Evolutionary conservation across 1,140 invertebrate genomes (phyloP), one percentile per base, ranked within the genome.

Genomic region (Phthorimaea operculella): DNA sequence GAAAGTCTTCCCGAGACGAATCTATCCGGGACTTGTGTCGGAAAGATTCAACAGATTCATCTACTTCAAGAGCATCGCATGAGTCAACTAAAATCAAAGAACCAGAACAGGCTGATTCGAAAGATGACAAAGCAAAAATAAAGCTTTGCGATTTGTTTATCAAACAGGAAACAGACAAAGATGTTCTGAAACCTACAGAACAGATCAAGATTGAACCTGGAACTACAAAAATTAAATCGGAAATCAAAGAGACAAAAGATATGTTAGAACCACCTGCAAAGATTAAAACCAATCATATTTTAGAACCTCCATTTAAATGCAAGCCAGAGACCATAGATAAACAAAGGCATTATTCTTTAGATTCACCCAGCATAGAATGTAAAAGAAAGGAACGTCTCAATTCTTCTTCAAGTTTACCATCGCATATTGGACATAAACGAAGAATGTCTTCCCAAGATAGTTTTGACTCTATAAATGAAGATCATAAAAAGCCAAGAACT

Each of bases 361-460:
- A 87, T 67, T 86, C 85, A n/a, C 78, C 81, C 12, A 79, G 67
- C 59, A 52, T 79, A 16, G 85, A 87, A 55, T 67, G 69, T 42
- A 87, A 87, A 74, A 62, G 87, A 39, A 88, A 88, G 75, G 88
- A 89, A 63, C 81, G 87, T 28, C 62, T 87, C 45, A 86, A 83
- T 74, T 87, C 85, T 7, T 87, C 87, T 71, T 89, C 88, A 52
- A 90, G 88, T 74, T 87, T 91, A 47, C 90, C 92, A 0, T 89
- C 90, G 1, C 88, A 89, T 39, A 87, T 90, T 33, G 87, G 89
- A 0, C 87, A 89, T 33, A 94, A 94, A 75, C 86, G 93, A 44
- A 88, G 93, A 51, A 88, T 93, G 56, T 93, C 92, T 49, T 93
- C 91, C 1, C 92, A 94, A 68, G 93, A 95, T 58, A 89, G 86